phyloP scores from a whole-genome alignment of 2,797 vertebrate genomes.

The Syngnathus acus region DNA sequence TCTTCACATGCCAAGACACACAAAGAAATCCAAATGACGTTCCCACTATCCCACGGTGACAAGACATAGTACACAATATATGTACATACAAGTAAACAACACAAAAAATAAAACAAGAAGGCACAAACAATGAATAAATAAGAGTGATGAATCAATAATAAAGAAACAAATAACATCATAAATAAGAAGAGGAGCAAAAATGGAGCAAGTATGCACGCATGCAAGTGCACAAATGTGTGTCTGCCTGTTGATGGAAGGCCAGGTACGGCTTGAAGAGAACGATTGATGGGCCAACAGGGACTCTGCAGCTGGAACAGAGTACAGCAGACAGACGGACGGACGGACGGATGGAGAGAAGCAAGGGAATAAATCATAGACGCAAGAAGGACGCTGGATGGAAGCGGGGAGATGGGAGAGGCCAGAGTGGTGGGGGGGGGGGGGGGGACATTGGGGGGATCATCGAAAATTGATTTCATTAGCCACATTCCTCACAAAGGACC shows the following conservation, averaged over 20 bases:
- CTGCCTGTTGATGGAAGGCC: constrained; percentile 43
- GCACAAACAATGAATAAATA: too few species aligned
- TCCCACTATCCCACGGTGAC: too few species aligned
- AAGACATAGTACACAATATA: too few species aligned
- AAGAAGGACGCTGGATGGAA: constrained; percentile 42
- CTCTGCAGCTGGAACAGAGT: constrained; percentile 58
- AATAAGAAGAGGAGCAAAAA: too few species aligned
- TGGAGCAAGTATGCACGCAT: too few species aligned
- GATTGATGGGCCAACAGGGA: constrained; percentile 65
- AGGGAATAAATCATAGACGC: constrained; percentile 60
- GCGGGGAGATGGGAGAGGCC: constrained; percentile 23
- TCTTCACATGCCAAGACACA: too few species aligned
- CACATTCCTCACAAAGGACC: constrained; percentile 59
- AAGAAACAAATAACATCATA: too few species aligned
- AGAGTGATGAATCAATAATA: too few species aligned
- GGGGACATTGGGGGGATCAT: constrained; percentile 29
- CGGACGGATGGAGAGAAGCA: constrained; percentile 50
- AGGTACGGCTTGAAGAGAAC: constrained; percentile 55
- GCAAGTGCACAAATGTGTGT: constrained; percentile 12
- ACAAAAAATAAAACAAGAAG: too few species aligned
- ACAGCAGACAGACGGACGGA: constrained; percentile 52
- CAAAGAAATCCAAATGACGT: too few species aligned
- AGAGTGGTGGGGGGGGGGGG: constrained; percentile 10
- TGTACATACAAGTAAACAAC: too few species aligned
- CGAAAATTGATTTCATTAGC: constrained; percentile 47